Evolutionary conservation across 2,797 vertebrate species (phyloP), one percentile per base, ranked within the genome.

Genomic region (Psittacula echo): DNA sequence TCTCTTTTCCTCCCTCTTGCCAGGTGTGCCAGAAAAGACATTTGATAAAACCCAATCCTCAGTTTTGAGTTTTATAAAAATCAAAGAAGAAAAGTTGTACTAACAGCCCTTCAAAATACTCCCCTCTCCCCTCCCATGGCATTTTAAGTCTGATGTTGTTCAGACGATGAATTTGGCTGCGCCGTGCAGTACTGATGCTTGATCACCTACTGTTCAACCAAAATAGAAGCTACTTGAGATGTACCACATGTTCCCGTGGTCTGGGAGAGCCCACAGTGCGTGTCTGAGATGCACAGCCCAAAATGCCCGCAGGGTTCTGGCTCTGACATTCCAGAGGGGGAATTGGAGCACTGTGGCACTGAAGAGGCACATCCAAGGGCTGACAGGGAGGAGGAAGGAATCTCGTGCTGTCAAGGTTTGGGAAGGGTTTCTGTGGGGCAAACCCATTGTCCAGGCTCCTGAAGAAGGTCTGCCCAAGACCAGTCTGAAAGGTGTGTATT

Each of bases 241-340:
- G 29, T 18, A 14, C 34, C 17, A 2, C 62, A 39, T 1, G 5
- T 24, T 45, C 45, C 45, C 3, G 2, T 1, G 2, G 45, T 14
- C 47, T 9, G 39, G 29, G 32, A 17, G 51, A 58, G 29, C 42
- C n/a, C 68, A 47, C 0, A 0, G 47, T 12, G 56, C 20, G 13
- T 5, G 3, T 34, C n/a, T 0, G 0, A 61, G 56, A 24, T 16
- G 27, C 22, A 26, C 34, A 42, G 70, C 20, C 44, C 14, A 7
- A 42, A 75, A 65, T 30, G n/a, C n/a, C 61, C 11, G 1, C 2
- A 4, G 81, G 42, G 34, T 53, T 61, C 0, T 2, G 64, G 26
- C 60, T 79, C 37, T 10, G 37, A 32, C 44, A 24, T 2, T 39
- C 14, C 10, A 1, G 3, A 37, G 32, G 27, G 24, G 21, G 13